Base-by-base conservation (phyloP, 1,140 invertebrate genomes). In the Drosophila rufa region DNA sequence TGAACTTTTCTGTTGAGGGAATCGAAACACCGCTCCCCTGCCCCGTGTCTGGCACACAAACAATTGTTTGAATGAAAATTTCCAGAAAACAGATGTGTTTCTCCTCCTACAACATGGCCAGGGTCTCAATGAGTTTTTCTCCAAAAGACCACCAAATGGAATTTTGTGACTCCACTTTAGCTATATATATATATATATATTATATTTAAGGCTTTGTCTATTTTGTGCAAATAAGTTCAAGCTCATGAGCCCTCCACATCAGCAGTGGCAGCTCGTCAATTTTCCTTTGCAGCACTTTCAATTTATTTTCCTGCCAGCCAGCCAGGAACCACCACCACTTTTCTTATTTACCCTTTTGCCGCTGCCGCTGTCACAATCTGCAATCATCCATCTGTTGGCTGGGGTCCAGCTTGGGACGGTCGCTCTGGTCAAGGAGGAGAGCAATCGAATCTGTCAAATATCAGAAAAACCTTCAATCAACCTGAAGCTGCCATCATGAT, bases 401-500 rank as follows among this genome's bases (percentile, higher is more conserved):
- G 82, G 70, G 47, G 62, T 59, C 69, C 65, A 56, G 71, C 70
- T 51, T 25, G 69, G 73, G 55, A 40, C 55, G 50, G 62, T 50
- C 55, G 47, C 58, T 62, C 62, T 62, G 77, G 84, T 80, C 82
- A 79, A 87, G 81, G 64, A 68, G 69, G 66, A 73, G 19, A 19
- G 46, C 42, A 36, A 91, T 91, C 85, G 90, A 91, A 91, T 91
- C 85, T 91, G 90, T 91, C 90, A 91, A 92, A 92, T 90, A 91
- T 91, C 90, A 92, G 46, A 43, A 71, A 77, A 87, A 89, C 90
- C 90, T 92, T 91, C 90, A 91, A 91, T 92, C 90, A 91, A 90
- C 73, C 61, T 64, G 69, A 68, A 85, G 27, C 56, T 51, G 38
- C 48, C 51, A 53, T 58, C 58, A 38, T 55, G 47, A 42, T 55